Percentiles rank a stretch among this genome's conserved stretches.
Evolutionary conservation across 2,888 invertebrate species (phyloP).

Genomic region (Plebejus argus): DNA sequence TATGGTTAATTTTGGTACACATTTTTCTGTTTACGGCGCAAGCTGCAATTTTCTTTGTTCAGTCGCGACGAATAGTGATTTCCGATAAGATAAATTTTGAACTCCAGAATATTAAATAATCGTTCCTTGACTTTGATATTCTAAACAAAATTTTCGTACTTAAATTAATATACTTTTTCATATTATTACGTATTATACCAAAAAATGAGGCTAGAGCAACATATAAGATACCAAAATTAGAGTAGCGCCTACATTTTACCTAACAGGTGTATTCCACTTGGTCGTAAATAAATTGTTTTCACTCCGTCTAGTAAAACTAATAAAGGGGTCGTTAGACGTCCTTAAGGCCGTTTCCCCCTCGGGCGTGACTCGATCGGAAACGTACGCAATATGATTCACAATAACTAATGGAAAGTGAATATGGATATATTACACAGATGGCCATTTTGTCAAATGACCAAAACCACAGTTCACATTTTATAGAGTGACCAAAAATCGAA

Average conservation of each 20-base stretch:
- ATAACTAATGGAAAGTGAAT: constrained; percentile 25
- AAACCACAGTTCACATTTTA: not conserved
- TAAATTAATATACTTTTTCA: no score
- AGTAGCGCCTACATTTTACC: not conserved
- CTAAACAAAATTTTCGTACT: not conserved
- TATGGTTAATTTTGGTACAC: not conserved
- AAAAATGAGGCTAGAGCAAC: not conserved
- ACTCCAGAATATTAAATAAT: not conserved
- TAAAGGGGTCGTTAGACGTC: constrained; percentile 47
- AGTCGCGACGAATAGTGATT: not conserved
- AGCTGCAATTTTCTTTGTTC: constrained; percentile 1
- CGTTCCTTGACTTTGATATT: constrained; percentile 21
- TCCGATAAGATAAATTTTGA: constrained; percentile 8
- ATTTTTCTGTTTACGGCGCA: not conserved
- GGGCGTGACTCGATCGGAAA: constrained; percentile 43
- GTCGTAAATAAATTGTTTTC: not conserved
- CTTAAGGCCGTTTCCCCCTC: constrained; percentile 46
- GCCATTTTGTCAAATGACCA: not conserved
- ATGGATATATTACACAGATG: not conserved
- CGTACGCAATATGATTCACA: constrained; percentile 33
- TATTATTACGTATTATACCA: no score
- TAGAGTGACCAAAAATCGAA: not conserved
- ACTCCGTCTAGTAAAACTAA: constrained; percentile 35
- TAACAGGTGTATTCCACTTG: not conserved
- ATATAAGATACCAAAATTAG: not conserved